A percentile compares a stretch with the other conserved stretches of the same genome.
Evolutionary conservation across 2,888 invertebrate genomes (phyloP).

Genomic region (Cephus sareptanus): DNA sequence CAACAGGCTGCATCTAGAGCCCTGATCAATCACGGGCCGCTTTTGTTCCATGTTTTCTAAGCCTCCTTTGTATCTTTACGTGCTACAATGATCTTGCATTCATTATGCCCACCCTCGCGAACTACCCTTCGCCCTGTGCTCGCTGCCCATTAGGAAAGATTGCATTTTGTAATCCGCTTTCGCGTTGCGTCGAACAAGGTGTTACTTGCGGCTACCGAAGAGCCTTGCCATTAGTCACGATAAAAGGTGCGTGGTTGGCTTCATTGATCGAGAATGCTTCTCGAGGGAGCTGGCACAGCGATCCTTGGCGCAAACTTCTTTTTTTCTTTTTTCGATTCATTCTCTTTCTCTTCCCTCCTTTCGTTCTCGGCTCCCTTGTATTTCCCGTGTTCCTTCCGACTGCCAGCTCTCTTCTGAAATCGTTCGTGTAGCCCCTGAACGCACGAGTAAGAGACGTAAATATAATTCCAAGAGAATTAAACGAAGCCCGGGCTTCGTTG

Average conservation of each 20-base stretch:
- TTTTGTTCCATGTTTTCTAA: conserved; percentile 58
- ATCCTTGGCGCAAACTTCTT: not conserved
- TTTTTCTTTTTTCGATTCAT: not conserved
- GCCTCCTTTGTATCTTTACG: conserved; percentile 54
- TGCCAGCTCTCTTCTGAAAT: not conserved
- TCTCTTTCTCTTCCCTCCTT: not conserved
- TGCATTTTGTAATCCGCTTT: conserved; percentile 51
- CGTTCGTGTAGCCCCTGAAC: not conserved
- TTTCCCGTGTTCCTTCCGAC: not conserved
- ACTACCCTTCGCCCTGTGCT: conserved; percentile 13
- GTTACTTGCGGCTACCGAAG: conserved; percentile 13
- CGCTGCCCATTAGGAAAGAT: conserved; percentile 55
- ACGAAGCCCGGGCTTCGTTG: not conserved
- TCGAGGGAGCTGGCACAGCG: not conserved
- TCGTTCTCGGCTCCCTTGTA: not conserved
- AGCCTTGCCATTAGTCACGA: conserved; percentile 11
- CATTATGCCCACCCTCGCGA: conserved; percentile 41
- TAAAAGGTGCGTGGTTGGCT: conserved; percentile 17
- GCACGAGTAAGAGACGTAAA: not conserved
- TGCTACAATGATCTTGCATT: conserved; percentile 53
- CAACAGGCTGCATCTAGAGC: conserved; percentile 58
- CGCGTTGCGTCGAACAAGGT: conserved; percentile 28
- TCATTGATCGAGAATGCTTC: not conserved
- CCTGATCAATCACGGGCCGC: conserved; percentile 59
- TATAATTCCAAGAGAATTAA: not conserved